Evolutionary conservation across 2,888 invertebrate species (phyloP).

Genomic region (Trichogramma evanescens): DNA sequence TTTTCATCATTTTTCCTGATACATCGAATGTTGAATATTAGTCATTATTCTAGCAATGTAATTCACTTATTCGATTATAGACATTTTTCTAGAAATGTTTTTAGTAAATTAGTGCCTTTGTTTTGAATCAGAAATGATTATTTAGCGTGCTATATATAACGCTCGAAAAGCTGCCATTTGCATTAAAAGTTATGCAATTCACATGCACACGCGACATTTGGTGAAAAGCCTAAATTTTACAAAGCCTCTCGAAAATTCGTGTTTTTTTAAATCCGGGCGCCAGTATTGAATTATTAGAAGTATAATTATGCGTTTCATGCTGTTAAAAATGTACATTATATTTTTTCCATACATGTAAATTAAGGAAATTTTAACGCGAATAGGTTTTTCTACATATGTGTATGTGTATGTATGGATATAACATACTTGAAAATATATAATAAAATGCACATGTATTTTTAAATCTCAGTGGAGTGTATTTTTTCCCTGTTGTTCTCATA

Average conservation of each 20-base stretch:
- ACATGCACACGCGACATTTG: conserved; percentile 4
- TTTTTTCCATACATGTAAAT: conserved; percentile 19
- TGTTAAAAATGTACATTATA: conserved; percentile 22
- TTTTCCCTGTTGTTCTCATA: not conserved
- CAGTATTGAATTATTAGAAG: conserved; percentile 13
- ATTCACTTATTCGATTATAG: conserved; percentile 6
- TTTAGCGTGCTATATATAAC: conserved; percentile 4
- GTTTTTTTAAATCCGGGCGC: conserved; percentile 15
- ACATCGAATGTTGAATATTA: conserved; percentile 19
- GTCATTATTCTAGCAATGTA: conserved; percentile 8
- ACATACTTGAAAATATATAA: conserved; percentile 23
- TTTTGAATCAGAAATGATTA: conserved; percentile 17
- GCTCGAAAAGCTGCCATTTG: conserved; percentile 7
- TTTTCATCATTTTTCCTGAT: conserved; percentile 6
- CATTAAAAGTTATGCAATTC: conserved; percentile 12
- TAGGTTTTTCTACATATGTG: conserved; percentile 22
- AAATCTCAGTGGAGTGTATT: conserved; percentile 5
- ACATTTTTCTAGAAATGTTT: conserved; percentile 16
- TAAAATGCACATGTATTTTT: conserved; percentile 26
- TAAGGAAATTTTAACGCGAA: conserved; percentile 13
- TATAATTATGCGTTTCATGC: conserved; percentile 12
- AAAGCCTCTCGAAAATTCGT: not conserved
- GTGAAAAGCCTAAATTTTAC: conserved; percentile 9
- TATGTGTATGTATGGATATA: conserved; percentile 20
- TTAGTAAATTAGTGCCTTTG: conserved; percentile 19